Conservation (phyloP, 2,888 invertebrate species). For the Hyposoter didymator region DNA sequence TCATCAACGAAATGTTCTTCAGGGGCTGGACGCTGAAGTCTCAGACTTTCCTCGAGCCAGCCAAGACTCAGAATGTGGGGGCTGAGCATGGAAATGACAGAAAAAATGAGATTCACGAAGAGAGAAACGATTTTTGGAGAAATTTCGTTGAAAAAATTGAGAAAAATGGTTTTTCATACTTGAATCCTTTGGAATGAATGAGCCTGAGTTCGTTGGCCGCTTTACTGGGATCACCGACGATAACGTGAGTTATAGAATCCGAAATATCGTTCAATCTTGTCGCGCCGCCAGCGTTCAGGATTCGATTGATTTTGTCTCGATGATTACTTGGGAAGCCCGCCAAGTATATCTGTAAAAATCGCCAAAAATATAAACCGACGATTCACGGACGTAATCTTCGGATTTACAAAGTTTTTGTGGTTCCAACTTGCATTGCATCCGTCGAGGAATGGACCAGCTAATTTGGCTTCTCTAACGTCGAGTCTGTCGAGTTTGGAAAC, state of each 20-base stretch:
- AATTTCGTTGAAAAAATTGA: constrained; percentile 11
- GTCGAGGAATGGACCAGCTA: constrained; percentile 93
- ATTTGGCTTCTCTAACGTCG: constrained; percentile 88
- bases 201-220: constrained; percentile 84
- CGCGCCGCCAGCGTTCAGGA: constrained; percentile 93
- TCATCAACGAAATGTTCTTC: constrained; percentile 85
- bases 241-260: constrained; percentile 92
- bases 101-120: neutral
- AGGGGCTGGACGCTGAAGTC: constrained; percentile 86
- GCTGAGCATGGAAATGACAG: constrained; percentile 75
- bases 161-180: constrained; percentile 70
- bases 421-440: constrained; percentile 91
- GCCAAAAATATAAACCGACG: constrained; percentile 8
- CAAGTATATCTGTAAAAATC: constrained; percentile 87
- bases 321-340: constrained; percentile 88
- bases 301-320: constrained; percentile 88
- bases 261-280: constrained; percentile 91
- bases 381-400: neutral
- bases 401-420: neutral
- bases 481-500: constrained; percentile 80
- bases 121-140: constrained; percentile 14
- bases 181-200: constrained; percentile 77
- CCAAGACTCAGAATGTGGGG: constrained; percentile 88
- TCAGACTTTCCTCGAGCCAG: constrained; percentile 92
- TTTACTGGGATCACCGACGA: constrained; percentile 87